Evolutionary conservation across 2,113 vertebrate genomes (phyloP).

Genomic region (Puma concolor): DNA sequence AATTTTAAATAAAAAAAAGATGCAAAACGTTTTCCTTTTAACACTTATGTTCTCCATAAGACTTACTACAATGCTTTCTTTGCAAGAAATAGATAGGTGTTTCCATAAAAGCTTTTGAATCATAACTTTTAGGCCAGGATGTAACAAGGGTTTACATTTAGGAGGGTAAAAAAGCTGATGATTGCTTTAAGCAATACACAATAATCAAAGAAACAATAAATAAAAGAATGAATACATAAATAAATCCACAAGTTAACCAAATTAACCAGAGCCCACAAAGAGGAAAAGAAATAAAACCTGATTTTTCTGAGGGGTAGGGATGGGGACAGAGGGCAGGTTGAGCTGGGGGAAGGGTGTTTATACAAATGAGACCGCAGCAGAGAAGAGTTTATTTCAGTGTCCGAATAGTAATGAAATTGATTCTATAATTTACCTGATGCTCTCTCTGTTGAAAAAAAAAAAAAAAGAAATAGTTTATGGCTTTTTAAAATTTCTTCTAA

Average conservation of each 20-base stretch:
- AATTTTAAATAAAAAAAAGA: neutral
- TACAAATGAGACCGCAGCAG: neutral
- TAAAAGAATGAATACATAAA: neutral
- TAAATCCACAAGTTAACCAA: neutral
- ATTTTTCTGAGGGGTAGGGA: fast-evolving
- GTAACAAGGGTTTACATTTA: slow-evolving; percentile 18
- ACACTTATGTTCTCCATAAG: neutral
- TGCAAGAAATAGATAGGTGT: neutral
- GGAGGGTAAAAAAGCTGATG: neutral
- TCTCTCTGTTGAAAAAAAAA: neutral
- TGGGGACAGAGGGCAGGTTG: fast-evolving
- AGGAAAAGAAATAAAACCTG: neutral
- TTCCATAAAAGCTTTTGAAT: neutral
- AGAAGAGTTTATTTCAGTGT: neutral
- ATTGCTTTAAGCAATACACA: neutral
- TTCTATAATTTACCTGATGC: neutral
- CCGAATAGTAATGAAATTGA: neutral
- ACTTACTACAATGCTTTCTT: neutral
- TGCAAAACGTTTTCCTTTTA: neutral
- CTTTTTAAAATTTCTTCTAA: neutral
- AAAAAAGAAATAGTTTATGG: neutral
- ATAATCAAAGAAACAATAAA: neutral
- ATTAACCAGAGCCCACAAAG: neutral
- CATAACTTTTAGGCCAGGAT: neutral
- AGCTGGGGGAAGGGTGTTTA: neutral